Percentiles rank a stretch among this genome's conserved stretches.
phyloP scores from a whole-genome alignment of 2,797 vertebrate genomes.

The Tragopan temminckii region DNA sequence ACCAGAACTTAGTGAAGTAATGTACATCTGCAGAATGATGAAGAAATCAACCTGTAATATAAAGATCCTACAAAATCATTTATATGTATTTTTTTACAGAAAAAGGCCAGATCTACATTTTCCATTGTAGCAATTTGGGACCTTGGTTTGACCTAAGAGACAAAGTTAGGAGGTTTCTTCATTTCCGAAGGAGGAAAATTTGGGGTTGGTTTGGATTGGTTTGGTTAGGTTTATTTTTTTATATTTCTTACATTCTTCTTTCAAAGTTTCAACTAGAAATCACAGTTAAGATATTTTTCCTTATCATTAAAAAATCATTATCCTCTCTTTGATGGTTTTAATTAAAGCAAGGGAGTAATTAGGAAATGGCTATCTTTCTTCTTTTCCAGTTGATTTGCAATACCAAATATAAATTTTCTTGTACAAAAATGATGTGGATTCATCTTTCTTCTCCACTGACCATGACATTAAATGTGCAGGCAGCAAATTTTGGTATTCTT shows the following conservation, averaged over 20 bases:
- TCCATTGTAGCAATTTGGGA: background rate
- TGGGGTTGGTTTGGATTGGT: accelerated
- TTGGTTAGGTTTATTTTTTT: accelerated
- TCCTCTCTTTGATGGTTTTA: background rate
- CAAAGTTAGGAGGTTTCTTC: background rate
- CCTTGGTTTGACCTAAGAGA: background rate
- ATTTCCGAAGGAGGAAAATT: background rate
- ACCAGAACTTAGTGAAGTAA: background rate
- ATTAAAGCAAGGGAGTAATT: background rate
- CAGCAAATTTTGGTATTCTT: background rate
- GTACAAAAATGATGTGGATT: background rate
- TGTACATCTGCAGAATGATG: background rate
- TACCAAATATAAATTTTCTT: background rate
- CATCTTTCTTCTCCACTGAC: background rate
- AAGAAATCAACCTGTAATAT: background rate
- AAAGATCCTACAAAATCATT: background rate
- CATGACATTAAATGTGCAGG: background rate
- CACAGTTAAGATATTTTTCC: background rate
- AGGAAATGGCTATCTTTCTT: background rate
- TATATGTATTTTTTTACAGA: background rate
- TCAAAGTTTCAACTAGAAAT: background rate
- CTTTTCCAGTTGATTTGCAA: background rate
- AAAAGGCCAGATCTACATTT: background rate
- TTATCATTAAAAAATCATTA: background rate
- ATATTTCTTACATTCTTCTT: background rate